phyloP scores from a whole-genome alignment of 1,140 invertebrate species.

The Portunus trituberculatus region DNA sequence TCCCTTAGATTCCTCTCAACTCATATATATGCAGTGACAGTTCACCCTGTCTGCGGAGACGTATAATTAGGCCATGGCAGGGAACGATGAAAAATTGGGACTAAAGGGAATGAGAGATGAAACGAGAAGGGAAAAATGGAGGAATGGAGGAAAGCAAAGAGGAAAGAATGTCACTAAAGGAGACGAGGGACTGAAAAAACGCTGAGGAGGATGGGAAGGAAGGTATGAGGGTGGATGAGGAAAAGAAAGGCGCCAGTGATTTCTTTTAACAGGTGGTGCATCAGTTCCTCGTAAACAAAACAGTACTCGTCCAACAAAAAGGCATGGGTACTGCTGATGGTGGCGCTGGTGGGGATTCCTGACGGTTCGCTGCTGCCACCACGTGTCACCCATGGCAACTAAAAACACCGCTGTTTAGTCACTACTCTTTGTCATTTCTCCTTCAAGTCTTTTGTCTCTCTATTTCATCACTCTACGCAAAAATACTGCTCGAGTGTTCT shows the following conservation, averaged over 20 bases:
- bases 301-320: neutral
- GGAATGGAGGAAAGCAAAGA: too few species aligned
- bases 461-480: too few species aligned
- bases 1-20: too few species aligned
- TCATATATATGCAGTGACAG: too few species aligned
- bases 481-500: too few species aligned
- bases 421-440: too few species aligned
- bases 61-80: too few species aligned
- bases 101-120: neutral
- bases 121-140: neutral
- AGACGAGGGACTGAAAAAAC: neutral
- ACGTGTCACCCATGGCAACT: neutral
- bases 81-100: neutral
- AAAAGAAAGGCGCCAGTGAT: neutral
- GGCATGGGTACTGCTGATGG: neutral
- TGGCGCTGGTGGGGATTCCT: neutral
- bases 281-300: neutral
- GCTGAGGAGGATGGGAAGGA: neutral
- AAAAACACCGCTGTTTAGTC: neutral
- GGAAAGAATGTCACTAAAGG: too few species aligned
- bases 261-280: neutral
- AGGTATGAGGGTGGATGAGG: too few species aligned
- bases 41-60: too few species aligned
- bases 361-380: neutral
- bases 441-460: too few species aligned